Evolutionary conservation across 2,888 invertebrate genomes (phyloP).

Genomic region (Orchesellides sinensis): DNA sequence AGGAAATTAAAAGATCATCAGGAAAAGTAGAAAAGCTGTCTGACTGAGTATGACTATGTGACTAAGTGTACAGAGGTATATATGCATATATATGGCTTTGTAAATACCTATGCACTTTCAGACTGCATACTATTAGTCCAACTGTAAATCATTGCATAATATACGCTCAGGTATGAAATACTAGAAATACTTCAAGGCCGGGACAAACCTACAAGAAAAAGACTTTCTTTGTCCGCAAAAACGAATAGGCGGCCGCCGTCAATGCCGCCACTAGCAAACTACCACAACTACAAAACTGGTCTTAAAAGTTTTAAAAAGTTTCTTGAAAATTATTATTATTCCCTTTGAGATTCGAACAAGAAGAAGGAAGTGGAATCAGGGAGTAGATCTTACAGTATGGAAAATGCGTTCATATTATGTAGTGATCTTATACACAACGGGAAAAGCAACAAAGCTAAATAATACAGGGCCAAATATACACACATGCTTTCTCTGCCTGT

Average conservation of each 20-base stretch:
- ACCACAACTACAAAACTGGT: neutral
- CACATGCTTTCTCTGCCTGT: conserved; percentile 18
- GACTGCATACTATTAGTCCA: too few species aligned
- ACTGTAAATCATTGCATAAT: too few species aligned
- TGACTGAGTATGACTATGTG: too few species aligned
- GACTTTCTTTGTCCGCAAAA: neutral
- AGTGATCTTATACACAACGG: conserved; percentile 1
- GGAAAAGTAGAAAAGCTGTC: too few species aligned
- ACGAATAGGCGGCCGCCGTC: neutral
- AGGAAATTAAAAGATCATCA: conserved; percentile 48
- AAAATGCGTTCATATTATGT: neutral
- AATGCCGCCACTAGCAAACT: neutral
- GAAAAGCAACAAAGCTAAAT: conserved; percentile 1
- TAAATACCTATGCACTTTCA: too few species aligned
- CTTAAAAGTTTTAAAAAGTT: conserved; percentile 22
- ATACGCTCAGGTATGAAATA: too few species aligned
- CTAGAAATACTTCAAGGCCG: too few species aligned
- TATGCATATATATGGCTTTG: too few species aligned
- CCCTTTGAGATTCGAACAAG: conserved; percentile 23
- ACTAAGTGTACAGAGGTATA: too few species aligned
- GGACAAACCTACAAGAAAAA: too few species aligned
- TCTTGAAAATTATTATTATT: conserved; percentile 39
- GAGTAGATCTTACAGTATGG: neutral
- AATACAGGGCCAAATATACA: neutral
- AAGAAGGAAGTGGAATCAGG: conserved; percentile 4